Percentiles rank a stretch among this genome's conserved stretches.
These are phyloP conservation scores for Saguinus midas DNA, from an alignment of 2,113 vertebrate species.

Conservation along the genomic window DNA sequence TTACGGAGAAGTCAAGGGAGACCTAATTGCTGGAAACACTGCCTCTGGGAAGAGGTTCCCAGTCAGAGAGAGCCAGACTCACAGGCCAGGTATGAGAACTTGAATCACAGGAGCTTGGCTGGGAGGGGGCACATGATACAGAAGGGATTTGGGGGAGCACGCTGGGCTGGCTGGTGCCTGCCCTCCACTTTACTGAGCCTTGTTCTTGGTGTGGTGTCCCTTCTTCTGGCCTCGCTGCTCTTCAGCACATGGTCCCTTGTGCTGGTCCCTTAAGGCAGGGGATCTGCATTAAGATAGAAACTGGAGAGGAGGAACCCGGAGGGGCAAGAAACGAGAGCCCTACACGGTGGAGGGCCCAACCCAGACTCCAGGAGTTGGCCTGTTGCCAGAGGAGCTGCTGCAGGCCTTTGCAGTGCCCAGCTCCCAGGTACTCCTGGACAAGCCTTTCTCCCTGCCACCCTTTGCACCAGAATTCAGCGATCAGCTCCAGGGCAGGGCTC, in stretches of 20 bases:
- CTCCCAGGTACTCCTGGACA: not conserved
- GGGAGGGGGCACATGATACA: too few relatives aligned
- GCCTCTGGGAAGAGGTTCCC: not conserved
- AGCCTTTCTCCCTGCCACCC: not conserved
- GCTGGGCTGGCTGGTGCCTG: not conserved
- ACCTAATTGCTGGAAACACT: not conserved
- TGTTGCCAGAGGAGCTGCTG: not conserved
- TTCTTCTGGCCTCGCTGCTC: not conserved
- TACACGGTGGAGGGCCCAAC: not conserved
- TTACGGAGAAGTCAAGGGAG: not conserved
- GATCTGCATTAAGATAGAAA: not conserved
- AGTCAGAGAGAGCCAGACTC: not conserved
- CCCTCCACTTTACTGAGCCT: not conserved
- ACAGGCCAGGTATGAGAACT: fast-evolving
- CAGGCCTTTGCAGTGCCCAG: fast-evolving
- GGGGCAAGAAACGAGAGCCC: not conserved
- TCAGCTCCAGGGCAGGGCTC: not conserved
- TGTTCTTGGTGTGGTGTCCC: too few relatives aligned
- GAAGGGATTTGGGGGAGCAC: too few relatives aligned
- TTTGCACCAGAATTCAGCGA: too few relatives aligned
- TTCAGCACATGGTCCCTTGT: not conserved
- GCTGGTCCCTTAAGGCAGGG: not conserved
- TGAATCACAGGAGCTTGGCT: not conserved
- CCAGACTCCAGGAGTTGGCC: not conserved
- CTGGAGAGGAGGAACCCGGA: too few relatives aligned